Base-by-base conservation (phyloP, 1,140 invertebrate genomes). In the Pinna nobilis region DNA sequence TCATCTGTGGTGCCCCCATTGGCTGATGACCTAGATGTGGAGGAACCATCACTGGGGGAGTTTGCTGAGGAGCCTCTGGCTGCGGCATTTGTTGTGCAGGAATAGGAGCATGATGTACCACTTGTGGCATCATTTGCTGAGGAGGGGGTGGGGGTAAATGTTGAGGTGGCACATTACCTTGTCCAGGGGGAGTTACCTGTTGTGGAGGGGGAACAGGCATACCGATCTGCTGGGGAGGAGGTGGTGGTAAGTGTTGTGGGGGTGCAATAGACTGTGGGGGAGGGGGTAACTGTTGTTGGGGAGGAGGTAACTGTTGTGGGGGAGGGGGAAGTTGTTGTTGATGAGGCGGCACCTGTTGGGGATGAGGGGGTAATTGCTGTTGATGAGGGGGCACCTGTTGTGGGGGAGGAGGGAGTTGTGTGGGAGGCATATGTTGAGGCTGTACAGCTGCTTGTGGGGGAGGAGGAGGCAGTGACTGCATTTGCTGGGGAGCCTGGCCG, bases 21-120 rank as follows among this genome's bases (percentile, higher is more conserved):
- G 39, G 39, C 9, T 44, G 39, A 18, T 39, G 69, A 55, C 50
- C 41, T 28, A 33, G 71, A 23, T 41, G 70, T 35, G 28, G 65
- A 13, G 35, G 64, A 23, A 37, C 51, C 11, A 37, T 28, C 49
- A 70, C 23, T 9, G 9, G 9, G n/a, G 39, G 50, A n/a, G 15
- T 9, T n/a, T 23, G 7, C 23, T 9, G 50, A 18, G 15, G 50
- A 18, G 7, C 15, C 23, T 53, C 9, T 23, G 9, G 9, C 9
- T 53, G 50, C 9, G 50, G 25, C 9, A 9, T 9, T 9, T 9
- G 9, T n/a, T 18, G 7, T 9, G 50, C 9, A 53, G 50, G 25
- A 53, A 7, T 20, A 9, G 7, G 15, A 7, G 9, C 9, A 7
- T 9, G 7, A 53, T 9, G 25, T 13, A 20, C 7, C 15, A 7